These are phyloP conservation scores for Morelia viridis DNA, from an alignment of 2,797 vertebrate genomes.

Conservation along the genomic window DNA sequence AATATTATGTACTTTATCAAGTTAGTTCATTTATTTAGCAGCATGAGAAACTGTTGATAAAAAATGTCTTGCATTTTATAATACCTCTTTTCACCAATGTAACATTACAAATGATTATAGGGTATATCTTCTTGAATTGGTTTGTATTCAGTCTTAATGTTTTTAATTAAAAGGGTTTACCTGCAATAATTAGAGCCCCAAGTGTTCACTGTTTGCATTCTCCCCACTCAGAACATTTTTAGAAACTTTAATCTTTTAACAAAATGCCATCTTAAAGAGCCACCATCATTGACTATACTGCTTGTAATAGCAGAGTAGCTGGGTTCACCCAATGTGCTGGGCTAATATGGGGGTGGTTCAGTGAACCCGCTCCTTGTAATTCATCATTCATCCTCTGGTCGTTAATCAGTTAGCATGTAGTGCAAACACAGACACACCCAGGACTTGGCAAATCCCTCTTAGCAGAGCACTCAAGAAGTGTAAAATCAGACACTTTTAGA, in stretches of 20 bases:
- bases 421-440: not conserved
- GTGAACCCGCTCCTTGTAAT: not conserved
- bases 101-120: not conserved
- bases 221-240: not conserved
- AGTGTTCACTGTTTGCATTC: not conserved
- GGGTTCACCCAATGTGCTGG: not conserved
- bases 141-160: not conserved
- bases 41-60: not conserved
- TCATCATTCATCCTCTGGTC: not conserved
- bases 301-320: not conserved
- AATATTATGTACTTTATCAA: slow-evolving; percentile 26
- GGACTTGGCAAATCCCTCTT: not conserved
- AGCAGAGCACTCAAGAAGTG: not conserved
- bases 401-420: not conserved
- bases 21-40: not conserved
- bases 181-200: not conserved
- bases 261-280: not conserved
- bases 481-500: not conserved
- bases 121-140: not conserved
- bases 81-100: not conserved
- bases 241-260: not conserved
- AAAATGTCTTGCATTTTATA: not conserved
- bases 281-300: not conserved
- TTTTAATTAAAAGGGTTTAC: slow-evolving; percentile 8
- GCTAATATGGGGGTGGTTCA: not conserved